A percentile compares a stretch with the other conserved stretches of the same genome.
Conservation (phyloP, 2,113 vertebrate genomes). For the Carlito syrichta region DNA sequence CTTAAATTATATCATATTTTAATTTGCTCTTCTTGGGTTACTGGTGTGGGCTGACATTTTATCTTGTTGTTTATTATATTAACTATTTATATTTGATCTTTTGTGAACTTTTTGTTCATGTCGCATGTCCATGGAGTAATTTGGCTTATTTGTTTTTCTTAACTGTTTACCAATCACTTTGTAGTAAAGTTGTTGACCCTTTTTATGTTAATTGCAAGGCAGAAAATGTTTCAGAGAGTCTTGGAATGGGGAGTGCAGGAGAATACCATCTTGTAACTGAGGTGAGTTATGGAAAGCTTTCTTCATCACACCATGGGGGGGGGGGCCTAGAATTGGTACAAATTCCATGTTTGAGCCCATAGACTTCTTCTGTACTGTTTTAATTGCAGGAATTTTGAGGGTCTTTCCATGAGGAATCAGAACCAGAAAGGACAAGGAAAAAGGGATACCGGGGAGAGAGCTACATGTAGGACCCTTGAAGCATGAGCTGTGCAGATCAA, state of each 20-base stretch:
- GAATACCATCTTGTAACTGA: background rate
- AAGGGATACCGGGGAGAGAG: background rate
- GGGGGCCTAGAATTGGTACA: background rate
- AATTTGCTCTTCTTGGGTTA: slow-evolving; percentile 12
- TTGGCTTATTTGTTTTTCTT: background rate
- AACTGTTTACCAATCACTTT: background rate
- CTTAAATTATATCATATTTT: background rate
- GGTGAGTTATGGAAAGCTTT: background rate
- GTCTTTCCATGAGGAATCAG: background rate
- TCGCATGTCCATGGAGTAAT: background rate
- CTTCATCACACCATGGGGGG: background rate
- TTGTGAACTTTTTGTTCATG: background rate
- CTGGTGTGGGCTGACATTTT: background rate
- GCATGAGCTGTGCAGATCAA: background rate
- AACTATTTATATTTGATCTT: slow-evolving; percentile 24
- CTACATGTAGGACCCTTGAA: background rate
- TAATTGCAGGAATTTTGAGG: background rate
- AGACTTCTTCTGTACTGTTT: background rate
- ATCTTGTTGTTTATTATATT: background rate
- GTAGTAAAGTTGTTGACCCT: background rate
- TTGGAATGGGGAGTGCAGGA: background rate
- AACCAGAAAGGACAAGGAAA: background rate
- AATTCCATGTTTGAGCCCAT: background rate
- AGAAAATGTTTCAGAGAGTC: background rate
- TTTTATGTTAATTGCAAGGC: background rate